Evolutionary conservation across 2,797 vertebrate species (phyloP), one percentile per base, ranked within the genome.

Genomic region (Spheniscus humboldti): DNA sequence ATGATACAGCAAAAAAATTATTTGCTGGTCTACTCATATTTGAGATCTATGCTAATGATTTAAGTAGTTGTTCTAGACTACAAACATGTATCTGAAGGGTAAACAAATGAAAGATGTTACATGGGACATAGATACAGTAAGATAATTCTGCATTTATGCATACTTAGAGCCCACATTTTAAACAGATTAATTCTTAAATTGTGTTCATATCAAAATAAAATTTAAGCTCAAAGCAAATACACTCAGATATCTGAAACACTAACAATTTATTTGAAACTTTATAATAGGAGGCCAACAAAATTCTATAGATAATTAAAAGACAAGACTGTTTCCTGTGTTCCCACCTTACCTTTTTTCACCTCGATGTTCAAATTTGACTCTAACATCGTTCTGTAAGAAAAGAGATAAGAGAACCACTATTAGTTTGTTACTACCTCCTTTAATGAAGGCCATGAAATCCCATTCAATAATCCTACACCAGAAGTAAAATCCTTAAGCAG

Each of bases 321-420:
- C 22, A 91, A 91, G 53, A 85, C 7, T 33, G 12, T 27, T 91
- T 71, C 68, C 69, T 71, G 3, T 45, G 66, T 77, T 95, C 45
- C 19, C 76, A 86, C 15, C 97, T 99, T 97, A 99, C 99, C 99
- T 99, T 98, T 99, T 99, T 97, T 99, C 99, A 97, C 99, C 99
- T 98, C 99, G 98, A 97, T 99, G 99, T 98, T 99, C 99, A 96
- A 99, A 99, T 98, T 99, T 99, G 88, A 99, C 99, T 98, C 99
- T 98, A 82, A 99, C 98, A 89, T 99, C 99, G 11, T 99, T 99
- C 99, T 99, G 97, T 80, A 96, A 97, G n/a, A 83, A 96, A 86
- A 96, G 15, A 93, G 4, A 94, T 39, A 79, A 59, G 92, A 45
- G 31, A 97, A 67, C 10, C 33, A 86, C 41, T 48, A 16, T 88